phyloP scores from a whole-genome alignment of 1,140 invertebrate species.

The Cydia splendana region DNA sequence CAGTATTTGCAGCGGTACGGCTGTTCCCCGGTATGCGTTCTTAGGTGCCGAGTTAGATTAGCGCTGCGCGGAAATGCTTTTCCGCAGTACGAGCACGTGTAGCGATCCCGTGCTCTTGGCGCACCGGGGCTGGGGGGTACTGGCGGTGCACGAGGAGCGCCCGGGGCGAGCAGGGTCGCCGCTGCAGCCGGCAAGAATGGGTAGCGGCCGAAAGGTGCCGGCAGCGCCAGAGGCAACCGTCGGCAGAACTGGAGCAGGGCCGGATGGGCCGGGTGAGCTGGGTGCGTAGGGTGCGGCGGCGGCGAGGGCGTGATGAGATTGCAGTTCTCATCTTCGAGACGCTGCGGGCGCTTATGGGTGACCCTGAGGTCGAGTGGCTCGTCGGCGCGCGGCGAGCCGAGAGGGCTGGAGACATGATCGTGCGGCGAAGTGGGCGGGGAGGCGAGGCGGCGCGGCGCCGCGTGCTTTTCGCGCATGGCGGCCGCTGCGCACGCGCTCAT shows the following conservation, averaged over 20 bases:
- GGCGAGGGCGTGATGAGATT: conserved; percentile 83
- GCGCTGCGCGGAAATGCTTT: conserved; percentile 99
- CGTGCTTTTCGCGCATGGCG: conserved; percentile 79
- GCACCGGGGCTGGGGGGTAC: conserved; percentile 78
- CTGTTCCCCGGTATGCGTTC: conserved; percentile 99
- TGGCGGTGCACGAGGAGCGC: conserved; percentile 72
- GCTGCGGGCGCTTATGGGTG: conserved; percentile 86
- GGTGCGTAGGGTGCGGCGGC: conserved; percentile 77
- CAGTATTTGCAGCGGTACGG: conserved; percentile 99
- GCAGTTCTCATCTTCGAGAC: conserved; percentile 88
- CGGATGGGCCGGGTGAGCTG: conserved; percentile 70
- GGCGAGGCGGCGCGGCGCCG: conserved; percentile 77
- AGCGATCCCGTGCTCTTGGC: conserved; percentile 91
- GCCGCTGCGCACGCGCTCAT: conserved; percentile 78
- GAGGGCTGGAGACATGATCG: conserved; percentile 60
- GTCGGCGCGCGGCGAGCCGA: conserved; percentile 80
- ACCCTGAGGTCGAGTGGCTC: conserved; percentile 91
- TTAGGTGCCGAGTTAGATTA: conserved; percentile 96
- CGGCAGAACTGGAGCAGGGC: conserved; percentile 73
- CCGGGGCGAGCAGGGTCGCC: conserved; percentile 65
- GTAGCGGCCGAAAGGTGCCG: conserved; percentile 75
- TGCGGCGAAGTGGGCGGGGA: conserved; percentile 68
- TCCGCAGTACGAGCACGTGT: conserved; percentile 98
- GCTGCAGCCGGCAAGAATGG: conserved; percentile 75
- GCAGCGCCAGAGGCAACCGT: conserved; percentile 71